Evolutionary conservation across 2,888 invertebrate genomes (phyloP), one percentile per base, ranked within the genome.

Genomic region (Xanthostigma xanthostigma): DNA sequence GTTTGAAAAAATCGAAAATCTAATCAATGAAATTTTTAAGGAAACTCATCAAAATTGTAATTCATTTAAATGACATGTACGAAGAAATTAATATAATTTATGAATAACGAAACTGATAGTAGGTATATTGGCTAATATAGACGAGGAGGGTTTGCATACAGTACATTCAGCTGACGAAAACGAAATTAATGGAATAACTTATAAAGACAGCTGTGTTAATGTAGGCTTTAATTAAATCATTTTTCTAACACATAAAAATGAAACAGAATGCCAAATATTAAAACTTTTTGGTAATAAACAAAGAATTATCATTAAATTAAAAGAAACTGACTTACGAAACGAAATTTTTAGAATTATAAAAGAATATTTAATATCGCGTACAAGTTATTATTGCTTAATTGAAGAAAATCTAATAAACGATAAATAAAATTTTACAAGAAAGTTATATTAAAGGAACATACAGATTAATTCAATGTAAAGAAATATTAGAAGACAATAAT

Each of bases 401-500:
- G 43, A 48, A 42, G 14, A 48, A 48, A 14, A 35, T 10, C 35
- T 48, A 42, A 36, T 48, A 43, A 43, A 13, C 10, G 17, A 36
- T 48, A 42, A 48, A 48, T 27, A 11, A 42, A 34, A 17, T 8
- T n/a, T 13, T 13, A 37, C 6, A 9, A 43, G 38, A 42, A 11
- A 48, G 38, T 36, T 42, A 43, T 43, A 13, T 37, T 4, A 48
- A 48, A 48, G 43, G 27, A n/a, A 48, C n/a, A n/a, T n/a, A n/a
- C n/a, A n/a, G n/a, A n/a, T n/a, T n/a, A n/a, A n/a, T n/a, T n/a
- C n/a, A n/a, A 37, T 48, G 48, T 36, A 33, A 42, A 48, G 43
- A 48, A 42, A n/a, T 48, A 43, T 36, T 48, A 37, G 38, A 48
- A 43, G 48, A 48, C 38, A 48, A 33, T n/a, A n/a, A n/a, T n/a